Evolutionary conservation across 2,797 vertebrate genomes (phyloP), one percentile per base, ranked within the genome.

Genomic region (Dendrocincla tyrannina): DNA sequence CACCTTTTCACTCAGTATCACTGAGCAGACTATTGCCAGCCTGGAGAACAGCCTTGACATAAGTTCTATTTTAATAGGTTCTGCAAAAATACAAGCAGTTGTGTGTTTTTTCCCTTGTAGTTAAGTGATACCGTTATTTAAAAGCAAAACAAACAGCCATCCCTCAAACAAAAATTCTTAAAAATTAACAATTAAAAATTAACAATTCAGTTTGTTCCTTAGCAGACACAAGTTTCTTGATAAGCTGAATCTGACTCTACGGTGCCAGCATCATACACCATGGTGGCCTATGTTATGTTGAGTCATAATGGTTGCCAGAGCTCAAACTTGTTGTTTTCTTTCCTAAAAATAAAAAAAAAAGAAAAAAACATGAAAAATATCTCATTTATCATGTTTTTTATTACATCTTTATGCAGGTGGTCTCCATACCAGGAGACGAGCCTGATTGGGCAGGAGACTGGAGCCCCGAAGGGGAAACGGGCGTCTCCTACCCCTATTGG

Each of bases 401-500:
- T 98, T 97, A 97, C 98, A 96, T 98, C 96, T 98, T 97, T 97
- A 97, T 97, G 96, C 97, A 98, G 98, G 97, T 98, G 97, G 97
- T 98, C 98, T 98, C 98, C 97, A 97, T 98, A 98, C 97, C 97
- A 97, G 98, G 98, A 98, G 97, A 98, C 98, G 98, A 97, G 97
- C 98, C 97, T 98, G 98, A 98, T 98, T 98, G 98, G 98, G 98
- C 97, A 97, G 98, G 98, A 98, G 97, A 98, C 98, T 98, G 98
- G 98, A 98, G 98, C 97, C 98, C 98, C 97, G 98, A 98, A 98
- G 97, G 98, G 97, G 98, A 98, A 98, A 98, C 37, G 98, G 98
- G 98, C 97, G 98, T 98, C 98, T 98, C 98, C 98, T 98, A 98
- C 97, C 98, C 98, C 97, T 98, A 97, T 98, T 98, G 98, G 98